Percentiles rank a stretch among this genome's conserved stretches.
These are phyloP conservation scores for Lithophane semibrunnea DNA, from an alignment of 2,888 invertebrate genomes.

Conservation along the genomic window DNA sequence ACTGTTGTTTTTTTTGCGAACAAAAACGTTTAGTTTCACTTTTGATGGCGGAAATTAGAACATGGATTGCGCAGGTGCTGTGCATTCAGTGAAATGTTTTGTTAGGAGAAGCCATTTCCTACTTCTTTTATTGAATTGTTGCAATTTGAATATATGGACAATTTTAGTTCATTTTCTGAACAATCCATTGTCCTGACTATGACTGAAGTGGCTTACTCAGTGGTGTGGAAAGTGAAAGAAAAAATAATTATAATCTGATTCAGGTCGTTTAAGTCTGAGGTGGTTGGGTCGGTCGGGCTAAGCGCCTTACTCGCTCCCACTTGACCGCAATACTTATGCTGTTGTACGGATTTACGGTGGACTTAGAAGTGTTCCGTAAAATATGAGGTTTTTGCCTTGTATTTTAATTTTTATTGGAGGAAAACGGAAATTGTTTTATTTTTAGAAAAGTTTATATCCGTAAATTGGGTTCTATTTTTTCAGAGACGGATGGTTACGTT, in stretches of 20 bases:
- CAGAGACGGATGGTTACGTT: background rate
- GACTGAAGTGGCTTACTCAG: conserved; percentile 63
- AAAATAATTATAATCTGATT: conserved; percentile 80
- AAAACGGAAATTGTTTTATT: conserved; percentile 11
- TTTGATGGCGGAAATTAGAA: conserved; percentile 28
- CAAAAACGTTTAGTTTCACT: conserved; percentile 45
- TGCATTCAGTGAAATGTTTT: background rate
- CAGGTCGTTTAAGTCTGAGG: conserved; percentile 76
- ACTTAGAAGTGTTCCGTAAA: conserved; percentile 55
- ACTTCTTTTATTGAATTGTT: background rate
- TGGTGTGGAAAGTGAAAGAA: conserved; percentile 69
- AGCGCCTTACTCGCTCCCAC: conserved; percentile 81
- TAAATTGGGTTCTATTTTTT: background rate
- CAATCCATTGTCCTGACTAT: background rate
- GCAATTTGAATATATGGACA: background rate
- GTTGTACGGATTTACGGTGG: conserved; percentile 63
- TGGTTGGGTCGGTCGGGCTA: conserved; percentile 67
- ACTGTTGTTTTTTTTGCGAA: background rate
- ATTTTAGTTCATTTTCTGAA: background rate
- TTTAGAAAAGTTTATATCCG: background rate
- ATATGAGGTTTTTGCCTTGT: conserved; percentile 14
- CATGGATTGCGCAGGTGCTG: background rate
- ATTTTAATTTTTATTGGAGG: conserved; percentile 5
- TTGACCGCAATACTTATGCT: conserved; percentile 78
- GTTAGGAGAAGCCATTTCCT: background rate